Evolutionary conservation across 2,113 vertebrate species (phyloP).

Genomic region (Otus sunia): DNA sequence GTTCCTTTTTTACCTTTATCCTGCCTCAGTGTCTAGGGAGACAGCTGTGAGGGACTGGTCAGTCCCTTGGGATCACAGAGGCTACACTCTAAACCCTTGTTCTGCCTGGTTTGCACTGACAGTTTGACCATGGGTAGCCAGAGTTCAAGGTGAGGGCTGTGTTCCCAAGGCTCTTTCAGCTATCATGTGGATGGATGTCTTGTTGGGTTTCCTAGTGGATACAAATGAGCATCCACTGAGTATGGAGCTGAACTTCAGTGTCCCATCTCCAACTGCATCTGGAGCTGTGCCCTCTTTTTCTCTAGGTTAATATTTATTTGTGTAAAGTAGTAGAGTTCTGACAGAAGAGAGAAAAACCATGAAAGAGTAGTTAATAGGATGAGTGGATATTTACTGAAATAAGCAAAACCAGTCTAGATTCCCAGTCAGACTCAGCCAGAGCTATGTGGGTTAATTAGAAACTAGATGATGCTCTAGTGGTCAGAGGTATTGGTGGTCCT

Average conservation of each 20-base stretch:
- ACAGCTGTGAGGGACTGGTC: neutral
- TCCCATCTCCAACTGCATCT: neutral
- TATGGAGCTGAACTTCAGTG: neutral
- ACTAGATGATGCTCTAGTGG: neutral
- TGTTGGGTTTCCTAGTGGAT: neutral
- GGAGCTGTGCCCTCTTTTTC: neutral
- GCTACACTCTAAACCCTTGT: neutral
- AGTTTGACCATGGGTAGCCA: neutral
- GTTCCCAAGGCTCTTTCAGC: neutral
- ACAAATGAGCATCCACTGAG: neutral
- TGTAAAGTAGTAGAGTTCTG: neutral
- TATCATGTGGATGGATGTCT: neutral
- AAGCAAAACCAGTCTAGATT: neutral
- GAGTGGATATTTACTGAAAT: neutral
- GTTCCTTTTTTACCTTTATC: neutral
- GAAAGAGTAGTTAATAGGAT: neutral
- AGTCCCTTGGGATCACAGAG: neutral
- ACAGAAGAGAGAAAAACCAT: neutral
- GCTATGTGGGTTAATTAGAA: neutral
- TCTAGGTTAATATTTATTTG: neutral
- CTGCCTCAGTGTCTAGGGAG: neutral
- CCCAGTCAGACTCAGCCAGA: neutral
- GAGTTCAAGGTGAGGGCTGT: neutral
- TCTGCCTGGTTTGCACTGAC: neutral
- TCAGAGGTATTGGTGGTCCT: neutral